A percentile compares a stretch with the other conserved stretches of the same genome.
phyloP scores from a whole-genome alignment of 2,888 invertebrate species.

The Eumerus sabulonum region DNA sequence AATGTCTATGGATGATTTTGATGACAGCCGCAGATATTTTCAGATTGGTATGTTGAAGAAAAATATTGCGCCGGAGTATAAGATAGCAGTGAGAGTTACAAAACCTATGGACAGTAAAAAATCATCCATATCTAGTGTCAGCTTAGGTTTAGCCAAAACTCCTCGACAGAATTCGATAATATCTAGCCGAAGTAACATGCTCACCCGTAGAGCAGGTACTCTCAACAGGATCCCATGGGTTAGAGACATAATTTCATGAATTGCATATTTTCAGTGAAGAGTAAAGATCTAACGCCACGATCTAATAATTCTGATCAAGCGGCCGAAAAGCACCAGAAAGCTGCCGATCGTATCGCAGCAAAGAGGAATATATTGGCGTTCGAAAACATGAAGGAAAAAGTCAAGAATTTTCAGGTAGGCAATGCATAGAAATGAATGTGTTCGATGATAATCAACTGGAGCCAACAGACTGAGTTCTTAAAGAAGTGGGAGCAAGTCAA shows the following conservation, averaged over 20 bases:
- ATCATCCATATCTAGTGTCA: slow-evolving; percentile 8
- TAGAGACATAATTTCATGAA: not conserved
- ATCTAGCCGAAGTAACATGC: slow-evolving; percentile 22
- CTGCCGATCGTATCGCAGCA: slow-evolving; percentile 1
- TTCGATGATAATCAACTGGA: not conserved
- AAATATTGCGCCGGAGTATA: too few relatives aligned
- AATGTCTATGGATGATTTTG: too few relatives aligned
- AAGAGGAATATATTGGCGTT: slow-evolving; percentile 34
- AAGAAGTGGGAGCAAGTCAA: slow-evolving; percentile 28
- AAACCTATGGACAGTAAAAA: slow-evolving; percentile 1
- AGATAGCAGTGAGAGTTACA: too few relatives aligned
- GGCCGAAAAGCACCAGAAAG: slow-evolving; percentile 3
- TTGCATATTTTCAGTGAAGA: slow-evolving; percentile 15
- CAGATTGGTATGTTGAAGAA: too few relatives aligned
- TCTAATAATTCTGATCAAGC: not conserved
- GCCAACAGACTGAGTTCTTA: slow-evolving; percentile 36
- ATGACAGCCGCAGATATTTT: too few relatives aligned
- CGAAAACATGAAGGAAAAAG: slow-evolving; percentile 23
- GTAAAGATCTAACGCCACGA: slow-evolving; percentile 18
- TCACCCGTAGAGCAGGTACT: slow-evolving; percentile 20
- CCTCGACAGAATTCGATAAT: not conserved
- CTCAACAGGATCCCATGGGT: not conserved
- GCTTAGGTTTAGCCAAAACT: not conserved
- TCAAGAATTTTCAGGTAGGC: slow-evolving; percentile 31
- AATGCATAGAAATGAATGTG: not conserved